Conservation (phyloP, 2,113 vertebrate species). For the Engystomops pustulosus region DNA sequence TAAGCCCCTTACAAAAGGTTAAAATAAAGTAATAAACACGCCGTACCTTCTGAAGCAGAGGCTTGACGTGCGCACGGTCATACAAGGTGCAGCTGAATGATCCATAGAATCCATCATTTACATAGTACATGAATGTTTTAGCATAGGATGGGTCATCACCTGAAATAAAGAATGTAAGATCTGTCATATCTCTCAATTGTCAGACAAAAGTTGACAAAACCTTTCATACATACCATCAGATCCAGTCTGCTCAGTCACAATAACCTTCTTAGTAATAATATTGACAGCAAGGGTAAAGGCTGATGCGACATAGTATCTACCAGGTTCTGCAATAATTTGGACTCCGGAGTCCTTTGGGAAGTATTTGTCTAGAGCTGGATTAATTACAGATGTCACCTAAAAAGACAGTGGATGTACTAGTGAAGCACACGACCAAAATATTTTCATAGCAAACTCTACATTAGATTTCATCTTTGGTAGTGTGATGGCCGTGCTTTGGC, state of each 20-base stretch:
- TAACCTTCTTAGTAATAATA: conserved; percentile 95
- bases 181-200: too few species aligned
- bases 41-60: conserved; percentile 87
- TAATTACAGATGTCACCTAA: conserved; percentile 90
- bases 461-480: too few species aligned
- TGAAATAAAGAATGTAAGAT: conserved; percentile 63
- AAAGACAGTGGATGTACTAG: not conserved
- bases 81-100: conserved; percentile 97
- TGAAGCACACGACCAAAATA: not conserved
- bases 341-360: conserved; percentile 87
- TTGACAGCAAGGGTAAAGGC: conserved; percentile 94
- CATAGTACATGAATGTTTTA: conserved; percentile 94
- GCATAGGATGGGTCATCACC: conserved; percentile 85
- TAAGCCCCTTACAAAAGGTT: too few species aligned
- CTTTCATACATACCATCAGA: conserved; percentile 77
- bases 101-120: conserved; percentile 97
- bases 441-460: too few species aligned
- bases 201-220: too few species aligned
- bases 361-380: conserved; percentile 91
- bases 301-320: conserved; percentile 94
- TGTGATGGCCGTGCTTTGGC: too few species aligned
- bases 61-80: conserved; percentile 91
- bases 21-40: too few species aligned
- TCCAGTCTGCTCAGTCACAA: conserved; percentile 82
- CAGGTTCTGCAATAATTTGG: conserved; percentile 91